Base-by-base conservation (phyloP, 2,888 invertebrate genomes). In the Drosophila vallismaia region DNA sequence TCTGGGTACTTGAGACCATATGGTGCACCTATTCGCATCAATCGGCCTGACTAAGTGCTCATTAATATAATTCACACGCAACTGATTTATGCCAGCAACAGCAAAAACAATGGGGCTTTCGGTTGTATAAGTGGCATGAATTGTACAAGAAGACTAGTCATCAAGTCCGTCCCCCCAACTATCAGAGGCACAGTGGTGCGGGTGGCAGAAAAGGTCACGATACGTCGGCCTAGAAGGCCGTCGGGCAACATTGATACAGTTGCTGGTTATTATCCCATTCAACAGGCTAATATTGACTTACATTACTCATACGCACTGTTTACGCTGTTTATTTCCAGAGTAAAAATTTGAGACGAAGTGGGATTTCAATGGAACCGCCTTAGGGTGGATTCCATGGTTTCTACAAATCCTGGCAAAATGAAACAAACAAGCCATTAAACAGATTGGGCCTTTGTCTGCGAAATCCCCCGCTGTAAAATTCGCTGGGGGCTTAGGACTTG, bases 61-160 rank as follows among this genome's bases (percentile, higher is more conserved):
- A 62, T 71, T 63, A 56, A 62, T 71, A 71, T 53, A 53, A 71
- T 63, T 71, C 56, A 49, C 63, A 71, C 71, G 63, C 71, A 71
- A 52, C 72, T 51, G 44, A 57, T 52, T 55, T 69, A 53, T 60
- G 57, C 45, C 44, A 44, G 29, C 38, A 54, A 19, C 49, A 64
- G 64, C 50, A 71, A 50, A 19, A 40, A 66, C 12, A 33, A 12
- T 12, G 36, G 7, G 10, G 10, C 36, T 36, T 14, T 49, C 7
- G 49, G 70, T 48, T 42, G 67, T 67, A 40, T 66, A 55, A 67
- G 64, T 64, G 53, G 24, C 29, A 36, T 52, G 70, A 44, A 36
- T 29, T 45, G 40, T 44, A 26, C 42, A 24, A 38, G 53, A 53
- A 36, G 64, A 66, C 64, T 66, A 64, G 64, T 67, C 67, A 64